phyloP scores from a whole-genome alignment of 2,888 invertebrate genomes.

The Epiblema foenella region DNA sequence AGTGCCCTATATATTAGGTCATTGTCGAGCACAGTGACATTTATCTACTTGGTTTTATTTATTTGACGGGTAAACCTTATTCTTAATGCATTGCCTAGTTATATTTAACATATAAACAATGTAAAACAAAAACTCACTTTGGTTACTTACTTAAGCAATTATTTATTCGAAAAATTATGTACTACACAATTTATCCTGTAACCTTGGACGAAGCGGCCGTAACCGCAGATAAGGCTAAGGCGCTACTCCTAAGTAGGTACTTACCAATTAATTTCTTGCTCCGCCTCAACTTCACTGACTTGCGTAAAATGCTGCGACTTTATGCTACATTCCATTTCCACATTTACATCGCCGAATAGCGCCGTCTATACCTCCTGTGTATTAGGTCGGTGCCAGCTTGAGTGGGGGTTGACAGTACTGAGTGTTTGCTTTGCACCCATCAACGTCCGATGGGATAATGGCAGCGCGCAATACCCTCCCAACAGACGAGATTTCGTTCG shows the following conservation, averaged over 20 bases:
- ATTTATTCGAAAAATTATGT: neutral
- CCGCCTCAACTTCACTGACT: conserved; percentile 32
- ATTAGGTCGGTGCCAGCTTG: conserved; percentile 34
- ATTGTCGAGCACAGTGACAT: no score
- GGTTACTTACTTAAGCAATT: neutral
- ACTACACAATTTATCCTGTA: conserved; percentile 12
- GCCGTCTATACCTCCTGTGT: conserved; percentile 26
- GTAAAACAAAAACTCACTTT: neutral
- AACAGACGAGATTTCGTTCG: conserved; percentile 56
- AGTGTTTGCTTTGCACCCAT: conserved; percentile 75
- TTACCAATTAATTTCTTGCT: conserved; percentile 39
- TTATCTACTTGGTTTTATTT: no score
- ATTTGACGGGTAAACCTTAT: no score
- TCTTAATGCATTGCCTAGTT: no score
- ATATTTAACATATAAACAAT: neutral
- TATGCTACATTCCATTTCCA: conserved; percentile 40
- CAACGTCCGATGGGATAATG: conserved; percentile 75
- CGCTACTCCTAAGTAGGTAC: conserved; percentile 29
- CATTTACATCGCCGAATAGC: conserved; percentile 39
- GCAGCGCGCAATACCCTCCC: conserved; percentile 59
- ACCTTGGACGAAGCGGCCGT: conserved; percentile 6
- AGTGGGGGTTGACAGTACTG: conserved; percentile 55
- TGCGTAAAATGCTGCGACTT: conserved; percentile 32
- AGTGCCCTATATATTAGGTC: no score
- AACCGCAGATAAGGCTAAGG: conserved; percentile 24